phyloP scores from a whole-genome alignment of 2,113 vertebrate genomes.

The Pithys albifrons region DNA sequence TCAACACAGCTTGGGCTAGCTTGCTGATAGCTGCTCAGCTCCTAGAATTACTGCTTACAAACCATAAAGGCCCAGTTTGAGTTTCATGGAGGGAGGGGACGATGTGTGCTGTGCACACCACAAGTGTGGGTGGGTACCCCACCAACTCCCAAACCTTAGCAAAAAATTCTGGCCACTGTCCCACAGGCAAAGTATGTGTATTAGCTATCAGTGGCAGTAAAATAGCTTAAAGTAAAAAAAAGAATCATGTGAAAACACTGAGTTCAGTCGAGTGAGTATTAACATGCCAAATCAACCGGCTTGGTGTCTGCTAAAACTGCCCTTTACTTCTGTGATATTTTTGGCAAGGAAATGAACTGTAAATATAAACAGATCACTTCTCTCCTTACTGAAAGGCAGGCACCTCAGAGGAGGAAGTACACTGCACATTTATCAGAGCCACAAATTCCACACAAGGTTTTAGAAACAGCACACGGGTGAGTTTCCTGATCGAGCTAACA shows the following conservation, averaged over 20 bases:
- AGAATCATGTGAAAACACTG: slow-evolving; percentile 12
- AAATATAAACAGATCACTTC: slow-evolving; percentile 55
- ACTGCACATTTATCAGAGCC: slow-evolving; percentile 15
- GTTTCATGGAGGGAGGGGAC: slow-evolving; percentile 32
- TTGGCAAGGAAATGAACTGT: slow-evolving; percentile 33
- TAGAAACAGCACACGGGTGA: background rate
- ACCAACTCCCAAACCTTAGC: slow-evolving; percentile 47
- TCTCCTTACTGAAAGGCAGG: slow-evolving; percentile 39
- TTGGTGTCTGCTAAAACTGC: slow-evolving; percentile 32
- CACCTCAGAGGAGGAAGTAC: slow-evolving; percentile 27
- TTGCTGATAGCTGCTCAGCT: slow-evolving; percentile 67
- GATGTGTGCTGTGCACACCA: background rate
- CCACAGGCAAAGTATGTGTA: background rate
- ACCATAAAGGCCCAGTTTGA: slow-evolving; percentile 65
- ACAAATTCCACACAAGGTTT: slow-evolving; percentile 23
- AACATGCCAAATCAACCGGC: background rate
- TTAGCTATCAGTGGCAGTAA: background rate
- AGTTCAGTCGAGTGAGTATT: background rate
- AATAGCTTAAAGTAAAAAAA: background rate
- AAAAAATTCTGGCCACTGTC: slow-evolving; percentile 49
- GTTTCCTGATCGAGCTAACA: background rate
- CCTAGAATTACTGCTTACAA: slow-evolving; percentile 71
- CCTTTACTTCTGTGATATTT: slow-evolving; percentile 36
- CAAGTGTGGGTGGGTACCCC: slow-evolving; percentile 10
- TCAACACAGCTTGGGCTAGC: slow-evolving; percentile 45